Percentiles rank a stretch among this genome's conserved stretches.
Evolutionary conservation across 2,797 vertebrate genomes (phyloP).

Genomic region (Schizothorax lantsangensis): DNA sequence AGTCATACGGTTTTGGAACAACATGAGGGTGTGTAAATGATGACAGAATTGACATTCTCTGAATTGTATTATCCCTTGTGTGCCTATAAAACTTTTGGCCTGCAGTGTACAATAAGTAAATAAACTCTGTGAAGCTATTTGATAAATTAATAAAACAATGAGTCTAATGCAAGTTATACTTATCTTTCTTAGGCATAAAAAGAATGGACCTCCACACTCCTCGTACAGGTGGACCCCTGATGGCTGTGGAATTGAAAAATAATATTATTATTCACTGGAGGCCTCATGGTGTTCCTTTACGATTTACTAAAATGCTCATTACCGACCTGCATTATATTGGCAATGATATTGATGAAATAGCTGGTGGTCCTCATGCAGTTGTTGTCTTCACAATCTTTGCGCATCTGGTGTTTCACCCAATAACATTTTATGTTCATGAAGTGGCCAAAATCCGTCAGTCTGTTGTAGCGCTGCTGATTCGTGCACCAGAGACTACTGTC

Average conservation of each 20-base stretch:
- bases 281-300: neutral
- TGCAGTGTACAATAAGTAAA: neutral
- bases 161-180: neutral
- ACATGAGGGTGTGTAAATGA: neutral
- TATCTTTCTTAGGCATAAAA: neutral
- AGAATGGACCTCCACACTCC: constrained; percentile 33
- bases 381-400: neutral
- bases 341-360: constrained; percentile 27
- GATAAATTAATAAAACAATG: neutral
- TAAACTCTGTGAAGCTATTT: neutral
- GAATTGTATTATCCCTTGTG: neutral
- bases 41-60: neutral
- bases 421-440: neutral
- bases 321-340: neutral
- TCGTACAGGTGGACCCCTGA: neutral
- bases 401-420: neutral
- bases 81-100: neutral
- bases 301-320: neutral
- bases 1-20: too few species aligned
- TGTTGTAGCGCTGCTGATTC: neutral
- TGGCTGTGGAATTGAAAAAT: neutral
- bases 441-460: constrained; percentile 2
- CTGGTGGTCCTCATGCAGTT: neutral
- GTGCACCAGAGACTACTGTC: constrained; percentile 1
- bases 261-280: constrained; percentile 7